Percentiles rank a stretch among this genome's conserved stretches.
These are phyloP conservation scores for Thereva unica DNA, from an alignment of 2,888 invertebrate species.

Conservation along the genomic window DNA sequence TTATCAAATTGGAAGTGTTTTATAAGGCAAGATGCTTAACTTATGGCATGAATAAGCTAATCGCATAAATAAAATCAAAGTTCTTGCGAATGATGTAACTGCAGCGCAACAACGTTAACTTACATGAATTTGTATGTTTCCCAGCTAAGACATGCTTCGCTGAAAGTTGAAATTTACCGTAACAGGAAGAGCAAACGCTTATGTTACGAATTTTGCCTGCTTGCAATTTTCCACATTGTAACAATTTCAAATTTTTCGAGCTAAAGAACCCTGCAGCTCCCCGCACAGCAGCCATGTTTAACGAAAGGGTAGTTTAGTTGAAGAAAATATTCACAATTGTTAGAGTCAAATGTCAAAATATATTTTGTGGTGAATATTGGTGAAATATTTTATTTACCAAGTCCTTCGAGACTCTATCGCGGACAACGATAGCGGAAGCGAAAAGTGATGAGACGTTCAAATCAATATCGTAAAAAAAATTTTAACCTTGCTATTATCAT, in stretches of 20 bases:
- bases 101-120: conserved; percentile 30
- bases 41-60: not conserved
- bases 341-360: too few species aligned
- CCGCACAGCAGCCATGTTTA: conserved; percentile 46
- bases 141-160: conserved; percentile 26
- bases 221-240: conserved; percentile 45
- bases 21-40: not conserved
- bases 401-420: too few species aligned
- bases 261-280: conserved; percentile 43
- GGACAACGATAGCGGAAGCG: too few species aligned
- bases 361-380: too few species aligned
- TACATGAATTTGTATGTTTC: conserved; percentile 38
- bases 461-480: too few species aligned
- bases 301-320: too few species aligned
- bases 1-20: not conserved
- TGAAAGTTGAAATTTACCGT: conserved; percentile 27
- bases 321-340: too few species aligned
- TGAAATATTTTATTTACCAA: too few species aligned
- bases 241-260: conserved; percentile 46
- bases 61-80: not conserved
- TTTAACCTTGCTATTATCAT: too few species aligned
- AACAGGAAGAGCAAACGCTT: conserved; percentile 41
- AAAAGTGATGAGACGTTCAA: too few species aligned
- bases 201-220: conserved; percentile 42
- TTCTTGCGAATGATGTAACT: conserved; percentile 41